Conservation (phyloP, 1,140 invertebrate species). For the Drosophila elegans region DNA sequence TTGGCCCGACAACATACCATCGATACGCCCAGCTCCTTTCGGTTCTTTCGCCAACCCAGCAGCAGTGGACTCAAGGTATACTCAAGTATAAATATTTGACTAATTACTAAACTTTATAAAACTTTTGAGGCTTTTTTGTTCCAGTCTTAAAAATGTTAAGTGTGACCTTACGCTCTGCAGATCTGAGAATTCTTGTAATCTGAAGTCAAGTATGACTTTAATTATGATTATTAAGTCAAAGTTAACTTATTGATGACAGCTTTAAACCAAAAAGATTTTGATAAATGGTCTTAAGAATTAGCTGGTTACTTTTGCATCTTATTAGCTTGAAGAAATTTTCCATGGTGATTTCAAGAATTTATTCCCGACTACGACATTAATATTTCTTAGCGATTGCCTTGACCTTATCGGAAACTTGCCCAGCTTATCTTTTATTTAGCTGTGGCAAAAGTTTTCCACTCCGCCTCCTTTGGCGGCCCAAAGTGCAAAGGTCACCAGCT, state of each 20-base stretch:
- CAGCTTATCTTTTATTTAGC: constrained; percentile 60
- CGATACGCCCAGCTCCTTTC: constrained; percentile 93
- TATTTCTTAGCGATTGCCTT: constrained; percentile 43
- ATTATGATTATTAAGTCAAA: background rate
- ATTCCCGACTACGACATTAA: constrained; percentile 1
- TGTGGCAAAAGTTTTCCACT: constrained; percentile 32
- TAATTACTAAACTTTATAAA: no score
- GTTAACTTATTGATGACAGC: background rate
- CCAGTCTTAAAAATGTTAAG: background rate
- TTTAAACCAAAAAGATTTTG: background rate
- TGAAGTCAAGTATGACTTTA: background rate
- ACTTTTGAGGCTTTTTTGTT: no score
- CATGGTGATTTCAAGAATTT: constrained; percentile 1
- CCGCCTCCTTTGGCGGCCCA: background rate
- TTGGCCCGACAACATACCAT: constrained; percentile 94
- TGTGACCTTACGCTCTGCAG: background rate
- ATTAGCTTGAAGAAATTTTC: background rate
- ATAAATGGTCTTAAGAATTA: no score
- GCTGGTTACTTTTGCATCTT: no score
- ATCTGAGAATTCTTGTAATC: background rate
- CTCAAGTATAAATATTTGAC: background rate
- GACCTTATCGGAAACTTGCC: constrained; percentile 47
- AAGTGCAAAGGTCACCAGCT: constrained; percentile 51
- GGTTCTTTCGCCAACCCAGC: constrained; percentile 81
- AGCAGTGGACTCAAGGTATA: constrained; percentile 85